Evolutionary conservation across 2,888 invertebrate species (phyloP), one percentile per base, ranked within the genome.

Genomic region (Cremastinae sp.): DNA sequence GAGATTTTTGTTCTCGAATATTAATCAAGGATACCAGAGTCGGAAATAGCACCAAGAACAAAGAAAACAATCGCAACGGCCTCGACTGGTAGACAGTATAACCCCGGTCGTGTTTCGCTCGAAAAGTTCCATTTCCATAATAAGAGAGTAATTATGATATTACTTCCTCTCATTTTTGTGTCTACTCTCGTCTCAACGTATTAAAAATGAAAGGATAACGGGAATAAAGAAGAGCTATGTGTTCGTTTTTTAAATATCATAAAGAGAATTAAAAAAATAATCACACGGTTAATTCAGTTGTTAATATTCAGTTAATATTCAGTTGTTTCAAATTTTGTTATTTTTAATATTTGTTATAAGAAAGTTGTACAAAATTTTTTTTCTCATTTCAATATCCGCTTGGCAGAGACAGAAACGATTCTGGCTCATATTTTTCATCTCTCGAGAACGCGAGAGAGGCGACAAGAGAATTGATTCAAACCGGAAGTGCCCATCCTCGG

Each of bases 71-170:
- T 34, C 28, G 28, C 10, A 43, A 49, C 34, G 12, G 34, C 49
- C 38, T 22, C 36, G 18, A 47, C 4, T 14, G 9, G 22, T 51
- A 56, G 45, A 54, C 62, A 51, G 9, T 22, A 34, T 43, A 14
- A 47, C 28, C 69, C 16, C 10, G n/a, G n/a, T n/a, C n/a, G 18
- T 16, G 38, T 14, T 43, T 22, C 43, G 22, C 28, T 38, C 43
- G 43, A 53, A 43, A 51, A n/a, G 49, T 64, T 58, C 12, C 51
- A 64, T 38, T 72, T 53, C 14, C 49, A 58, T 16, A 28, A 43
- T 47, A 22, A 34, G 38, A 54, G 14, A 16, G n/a, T 53, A 36
- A 75, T 66, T 68, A 68, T 72, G 58, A 76, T 69, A 54, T 59
- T 28, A 28, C 53, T 59, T 64, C 62, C 68, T 22, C 56, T 5